A percentile compares a stretch with the other conserved stretches of the same genome.
phyloP scores from a whole-genome alignment of 2,113 vertebrate species.

The Cebidichthys violaceus region DNA sequence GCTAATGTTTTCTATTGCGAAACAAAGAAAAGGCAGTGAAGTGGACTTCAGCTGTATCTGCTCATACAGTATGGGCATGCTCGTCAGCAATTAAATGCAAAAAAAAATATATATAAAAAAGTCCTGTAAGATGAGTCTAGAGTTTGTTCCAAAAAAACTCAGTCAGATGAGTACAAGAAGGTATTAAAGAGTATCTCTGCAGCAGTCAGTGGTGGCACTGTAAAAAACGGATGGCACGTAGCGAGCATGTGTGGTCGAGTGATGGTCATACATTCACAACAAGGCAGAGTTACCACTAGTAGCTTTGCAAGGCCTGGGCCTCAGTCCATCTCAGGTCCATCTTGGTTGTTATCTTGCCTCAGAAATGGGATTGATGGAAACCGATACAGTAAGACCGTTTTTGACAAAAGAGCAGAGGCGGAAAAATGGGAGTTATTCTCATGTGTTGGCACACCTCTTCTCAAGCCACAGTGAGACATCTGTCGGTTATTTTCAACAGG shows the following conservation, averaged over 20 bases:
- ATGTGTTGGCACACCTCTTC: conserved; percentile 21
- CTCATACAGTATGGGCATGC: conserved; percentile 75
- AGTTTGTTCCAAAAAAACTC: conserved; percentile 38
- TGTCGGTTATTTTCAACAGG: conserved; percentile 8
- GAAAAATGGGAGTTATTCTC: conserved; percentile 14
- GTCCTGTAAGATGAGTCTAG: conserved; percentile 27
- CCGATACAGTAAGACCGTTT: conserved; percentile 9
- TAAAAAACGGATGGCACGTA: conserved; percentile 62
- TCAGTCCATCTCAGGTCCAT: conserved; percentile 22
- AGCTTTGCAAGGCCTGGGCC: conserved; percentile 34
- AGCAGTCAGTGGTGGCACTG: conserved; percentile 67
- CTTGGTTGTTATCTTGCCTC: conserved; percentile 42
- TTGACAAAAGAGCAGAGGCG: background rate
- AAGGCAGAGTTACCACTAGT: conserved; percentile 64
- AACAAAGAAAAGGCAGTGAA: conserved; percentile 83
- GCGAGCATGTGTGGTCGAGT: conserved; percentile 66
- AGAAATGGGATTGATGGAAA: conserved; percentile 48
- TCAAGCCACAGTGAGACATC: conserved; percentile 30
- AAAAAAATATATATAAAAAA: conserved; percentile 50
- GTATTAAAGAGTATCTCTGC: conserved; percentile 68
- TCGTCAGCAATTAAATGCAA: conserved; percentile 62
- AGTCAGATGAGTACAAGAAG: conserved; percentile 62
- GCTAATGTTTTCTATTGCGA: conserved; percentile 81
- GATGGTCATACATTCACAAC: conserved; percentile 84
- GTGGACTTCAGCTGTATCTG: conserved; percentile 68